Conservation (phyloP, 1,140 invertebrate genomes). For the Drosophila sturtevanti region DNA sequence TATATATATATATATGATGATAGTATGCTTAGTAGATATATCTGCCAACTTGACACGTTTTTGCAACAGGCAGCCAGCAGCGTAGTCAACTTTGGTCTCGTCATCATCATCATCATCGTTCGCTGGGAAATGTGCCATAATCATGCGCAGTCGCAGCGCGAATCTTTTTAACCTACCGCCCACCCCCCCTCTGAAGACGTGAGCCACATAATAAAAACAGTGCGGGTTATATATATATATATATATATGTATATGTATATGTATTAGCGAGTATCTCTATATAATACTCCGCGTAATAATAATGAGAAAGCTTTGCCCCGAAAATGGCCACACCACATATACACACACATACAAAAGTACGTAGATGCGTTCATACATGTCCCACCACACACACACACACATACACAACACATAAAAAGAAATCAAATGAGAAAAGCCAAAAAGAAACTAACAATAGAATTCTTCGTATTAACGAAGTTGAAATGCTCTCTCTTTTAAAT, state of each 20-base stretch:
- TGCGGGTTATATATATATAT: slow-evolving; percentile 46
- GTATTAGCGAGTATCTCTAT: slow-evolving; percentile 5
- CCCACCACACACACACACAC: slow-evolving; percentile 4
- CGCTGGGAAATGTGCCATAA: slow-evolving; percentile 70
- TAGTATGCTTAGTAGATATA: slow-evolving; percentile 45
- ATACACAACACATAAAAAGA: slow-evolving; percentile 7
- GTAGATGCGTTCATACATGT: neutral
- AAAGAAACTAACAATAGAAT: slow-evolving; percentile 22
- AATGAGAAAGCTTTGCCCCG: slow-evolving; percentile 64
- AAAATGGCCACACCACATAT: slow-evolving; percentile 7
- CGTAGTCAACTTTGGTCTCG: slow-evolving; percentile 53
- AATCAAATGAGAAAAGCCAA: slow-evolving; percentile 25
- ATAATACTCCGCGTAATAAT: slow-evolving; percentile 43
- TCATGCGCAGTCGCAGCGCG: slow-evolving; percentile 75
- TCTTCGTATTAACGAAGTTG: neutral
- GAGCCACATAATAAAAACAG: slow-evolving; percentile 71
- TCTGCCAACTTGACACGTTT: slow-evolving; percentile 77
- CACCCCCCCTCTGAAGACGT: slow-evolving; percentile 41
- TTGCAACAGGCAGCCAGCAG: slow-evolving; percentile 55
- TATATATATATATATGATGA: neutral
- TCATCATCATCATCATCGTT: slow-evolving; percentile 40
- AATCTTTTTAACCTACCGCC: slow-evolving; percentile 49
- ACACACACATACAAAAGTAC: neutral
- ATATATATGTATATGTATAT: slow-evolving; percentile 34
- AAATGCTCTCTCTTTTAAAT: neutral